These are phyloP conservation scores for Natator depressus DNA, from an alignment of 2,113 vertebrate species.

Conservation along the genomic window DNA sequence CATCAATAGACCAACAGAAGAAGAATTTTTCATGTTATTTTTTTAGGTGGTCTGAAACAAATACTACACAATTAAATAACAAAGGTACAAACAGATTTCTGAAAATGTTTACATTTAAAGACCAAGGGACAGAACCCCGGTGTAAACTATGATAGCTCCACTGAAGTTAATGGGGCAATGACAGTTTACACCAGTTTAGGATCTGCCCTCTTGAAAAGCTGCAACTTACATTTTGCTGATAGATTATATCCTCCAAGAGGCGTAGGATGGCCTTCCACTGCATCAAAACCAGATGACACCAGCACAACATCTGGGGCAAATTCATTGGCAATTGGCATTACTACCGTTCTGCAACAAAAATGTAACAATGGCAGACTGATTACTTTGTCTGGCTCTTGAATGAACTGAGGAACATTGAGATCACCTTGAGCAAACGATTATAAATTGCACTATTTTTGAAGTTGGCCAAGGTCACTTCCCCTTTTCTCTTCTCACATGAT, in stretches of 20 bases:
- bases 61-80: background rate
- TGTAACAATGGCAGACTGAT: background rate
- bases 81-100: background rate
- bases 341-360: conserved; percentile 85
- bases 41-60: background rate
- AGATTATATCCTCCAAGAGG: conserved; percentile 94
- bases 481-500: background rate
- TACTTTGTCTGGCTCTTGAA: background rate
- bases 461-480: background rate
- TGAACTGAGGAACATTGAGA: background rate
- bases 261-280: conserved; percentile 92
- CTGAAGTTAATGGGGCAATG: background rate
- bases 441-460: background rate
- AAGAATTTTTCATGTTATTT: background rate
- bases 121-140: rapidly evolving
- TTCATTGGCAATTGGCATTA: conserved; percentile 96
- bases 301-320: conserved; percentile 95
- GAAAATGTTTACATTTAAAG: background rate
- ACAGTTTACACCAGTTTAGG: background rate
- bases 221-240: conserved; percentile 92
- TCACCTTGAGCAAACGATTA: background rate
- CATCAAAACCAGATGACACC: conserved; percentile 95
- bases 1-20: rapidly evolving
- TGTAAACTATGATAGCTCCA: background rate
- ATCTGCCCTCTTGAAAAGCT: background rate